Conservation (phyloP, 2,797 vertebrate genomes). For the Hemitrygon akajei region DNA sequence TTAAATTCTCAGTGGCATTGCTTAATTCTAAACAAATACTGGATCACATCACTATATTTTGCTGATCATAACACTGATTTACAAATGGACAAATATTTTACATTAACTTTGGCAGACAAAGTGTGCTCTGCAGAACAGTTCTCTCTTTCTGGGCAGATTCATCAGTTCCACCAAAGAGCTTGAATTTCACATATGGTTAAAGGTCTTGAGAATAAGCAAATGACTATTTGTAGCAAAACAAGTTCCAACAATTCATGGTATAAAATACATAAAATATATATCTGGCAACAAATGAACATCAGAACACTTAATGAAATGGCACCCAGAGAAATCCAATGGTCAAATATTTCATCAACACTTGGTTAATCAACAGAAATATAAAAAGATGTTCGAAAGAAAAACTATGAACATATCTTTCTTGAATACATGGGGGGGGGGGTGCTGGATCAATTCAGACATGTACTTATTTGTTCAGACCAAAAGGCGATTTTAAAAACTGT, state of each 20-base stretch:
- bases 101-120: neutral
- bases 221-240: neutral
- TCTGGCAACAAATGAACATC: neutral
- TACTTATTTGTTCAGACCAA: constrained; percentile 13
- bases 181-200: neutral
- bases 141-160: neutral
- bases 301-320: constrained; percentile 13
- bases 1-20: neutral
- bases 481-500: constrained; percentile 13
- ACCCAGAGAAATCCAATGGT: neutral
- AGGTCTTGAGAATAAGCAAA: neutral
- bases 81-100: neutral
- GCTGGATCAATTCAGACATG: neutral
- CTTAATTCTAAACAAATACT: neutral
- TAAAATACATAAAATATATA: neutral
- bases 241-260: neutral
- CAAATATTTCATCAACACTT: neutral
- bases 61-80: neutral
- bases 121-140: neutral
- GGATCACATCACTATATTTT: neutral
- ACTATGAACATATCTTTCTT: no score
- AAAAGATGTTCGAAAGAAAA: neutral
- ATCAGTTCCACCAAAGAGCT: neutral
- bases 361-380: neutral
- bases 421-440: neutral